Evolutionary conservation across 2,888 invertebrate genomes (phyloP).

Genomic region (Epinotia bilunana): DNA sequence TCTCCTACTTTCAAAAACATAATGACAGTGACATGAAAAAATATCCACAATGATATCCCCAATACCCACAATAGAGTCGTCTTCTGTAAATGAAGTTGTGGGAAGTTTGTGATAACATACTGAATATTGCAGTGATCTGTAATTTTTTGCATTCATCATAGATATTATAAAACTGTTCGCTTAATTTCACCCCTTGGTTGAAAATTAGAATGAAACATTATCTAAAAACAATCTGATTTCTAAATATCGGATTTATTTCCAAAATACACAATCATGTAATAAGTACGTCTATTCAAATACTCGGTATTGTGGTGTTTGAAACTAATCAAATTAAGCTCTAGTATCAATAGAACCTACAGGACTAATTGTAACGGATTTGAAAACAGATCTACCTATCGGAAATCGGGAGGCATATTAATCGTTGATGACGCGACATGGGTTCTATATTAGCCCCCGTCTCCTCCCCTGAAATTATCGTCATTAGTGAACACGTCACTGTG

Average conservation of each 20-base stretch:
- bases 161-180: background rate
- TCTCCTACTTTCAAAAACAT: no score
- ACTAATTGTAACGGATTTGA: constrained; percentile 28
- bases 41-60: no score
- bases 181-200: background rate
- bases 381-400: constrained; percentile 35
- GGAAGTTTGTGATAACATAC: no score
- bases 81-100: no score
- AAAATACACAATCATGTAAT: no score
- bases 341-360: constrained; percentile 9
- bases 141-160: background rate
- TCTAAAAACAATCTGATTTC: no score
- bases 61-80: no score
- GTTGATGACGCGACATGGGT: constrained; percentile 38
- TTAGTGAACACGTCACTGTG: constrained; percentile 21
- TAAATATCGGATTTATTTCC: no score
- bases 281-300: background rate
- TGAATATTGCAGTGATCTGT: no score
- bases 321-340: constrained; percentile 13
- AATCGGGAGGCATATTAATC: constrained; percentile 40
- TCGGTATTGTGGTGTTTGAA: background rate
- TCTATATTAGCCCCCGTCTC: constrained; percentile 36
- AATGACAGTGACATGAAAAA: no score
- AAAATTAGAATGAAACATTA: no score
- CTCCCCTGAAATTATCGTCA: constrained; percentile 28